Evolutionary conservation across 2,113 vertebrate genomes (phyloP), one percentile per base, ranked within the genome.

Genomic region (Equus quagga): DNA sequence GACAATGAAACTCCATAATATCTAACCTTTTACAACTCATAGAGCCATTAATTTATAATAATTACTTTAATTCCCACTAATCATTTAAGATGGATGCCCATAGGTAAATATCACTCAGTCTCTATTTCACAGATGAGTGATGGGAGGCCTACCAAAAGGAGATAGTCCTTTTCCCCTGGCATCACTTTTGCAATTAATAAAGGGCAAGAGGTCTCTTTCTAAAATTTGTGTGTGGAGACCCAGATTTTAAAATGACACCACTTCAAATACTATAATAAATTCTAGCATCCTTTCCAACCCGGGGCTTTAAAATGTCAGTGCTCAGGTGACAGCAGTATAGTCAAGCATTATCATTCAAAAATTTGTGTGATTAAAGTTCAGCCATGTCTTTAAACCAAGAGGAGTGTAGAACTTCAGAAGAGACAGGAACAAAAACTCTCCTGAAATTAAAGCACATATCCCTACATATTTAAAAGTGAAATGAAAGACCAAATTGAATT

Each of bases 31-130:
- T 90, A 88, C 60, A 95, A 78, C 67, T 91, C 95, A 76, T 4
- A 54, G 62, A 97, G 87, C 85, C 89, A 96, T 98, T 96, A 89
- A 97, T 97, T 92, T 94, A 95, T 89, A 94, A 96, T 98, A 98
- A 98, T 97, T 97, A 85, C 96, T 94, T 89, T 94, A 97, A 98
- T 97, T 97, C 93, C 96, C 94, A 97, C 93, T 94, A 89, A 97
- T 94, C 95, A 90, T 79, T 89, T 89, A 97, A 97, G 96, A 97
- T 96, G 89, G 95, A 97, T 97, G 89, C 84, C 97, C 81, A 95
- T 24, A 96, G 93, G 93, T 97, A 98, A 97, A 98, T 93, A 97
- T 80, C 96, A 80, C 65, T 85, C 76, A 60, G 76, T 88, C 60
- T 91, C 80, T 89, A 58, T 62, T 69, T 88, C 72, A 75, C 41